Conservation (phyloP, 2,797 vertebrate species). For the Sebastes taczanowskii region DNA sequence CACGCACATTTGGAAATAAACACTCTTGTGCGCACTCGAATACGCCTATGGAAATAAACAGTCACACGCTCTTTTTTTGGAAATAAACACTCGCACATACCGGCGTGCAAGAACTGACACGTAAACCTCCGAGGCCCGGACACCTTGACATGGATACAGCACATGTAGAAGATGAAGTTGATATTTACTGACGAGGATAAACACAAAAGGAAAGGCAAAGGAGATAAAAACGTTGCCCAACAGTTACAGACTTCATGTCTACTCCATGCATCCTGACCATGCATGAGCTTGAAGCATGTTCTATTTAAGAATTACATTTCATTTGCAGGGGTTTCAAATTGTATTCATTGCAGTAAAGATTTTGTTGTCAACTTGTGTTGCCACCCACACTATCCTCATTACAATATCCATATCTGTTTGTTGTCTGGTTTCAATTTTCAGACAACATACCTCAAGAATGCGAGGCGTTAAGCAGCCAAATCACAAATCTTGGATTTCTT, state of each 20-base stretch:
- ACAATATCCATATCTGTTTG: neutral
- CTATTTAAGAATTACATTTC: neutral
- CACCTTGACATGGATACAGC: constrained; percentile 47
- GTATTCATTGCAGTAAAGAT: neutral
- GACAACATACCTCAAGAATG: neutral
- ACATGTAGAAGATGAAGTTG: constrained; percentile 24
- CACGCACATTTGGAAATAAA: constrained; percentile 49
- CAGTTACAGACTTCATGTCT: neutral
- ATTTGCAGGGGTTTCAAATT: neutral
- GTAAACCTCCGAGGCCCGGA: constrained; percentile 31
- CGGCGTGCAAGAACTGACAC: constrained; percentile 46
- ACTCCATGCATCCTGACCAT: neutral
- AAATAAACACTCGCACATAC: constrained; percentile 37
- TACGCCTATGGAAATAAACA: constrained; percentile 27
- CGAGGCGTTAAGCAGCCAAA: neutral
- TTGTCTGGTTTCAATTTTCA: neutral
- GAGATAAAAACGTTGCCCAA: neutral
- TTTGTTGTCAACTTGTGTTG: neutral
- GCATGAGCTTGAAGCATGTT: neutral
- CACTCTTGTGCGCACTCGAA: neutral
- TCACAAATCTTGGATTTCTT: neutral
- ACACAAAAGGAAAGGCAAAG: neutral
- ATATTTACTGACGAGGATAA: constrained; percentile 27
- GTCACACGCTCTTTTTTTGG: constrained; percentile 1
- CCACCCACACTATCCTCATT: neutral